phyloP scores from a whole-genome alignment of 2,888 invertebrate species.

The Elysia crispata region DNA sequence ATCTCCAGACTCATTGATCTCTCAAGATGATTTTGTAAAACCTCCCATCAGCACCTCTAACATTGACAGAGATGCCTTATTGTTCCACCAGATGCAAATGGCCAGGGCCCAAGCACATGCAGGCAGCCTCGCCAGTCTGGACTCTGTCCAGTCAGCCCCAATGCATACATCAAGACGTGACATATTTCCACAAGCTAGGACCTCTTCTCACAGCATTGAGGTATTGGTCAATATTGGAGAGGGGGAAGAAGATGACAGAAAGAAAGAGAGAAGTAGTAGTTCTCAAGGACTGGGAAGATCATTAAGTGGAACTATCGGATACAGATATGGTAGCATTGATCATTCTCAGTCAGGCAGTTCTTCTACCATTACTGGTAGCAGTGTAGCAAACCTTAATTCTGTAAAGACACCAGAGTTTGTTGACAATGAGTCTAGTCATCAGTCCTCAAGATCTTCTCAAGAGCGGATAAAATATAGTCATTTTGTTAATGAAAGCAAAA shows the following conservation, averaged over 20 bases:
- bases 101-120: constrained; percentile 63
- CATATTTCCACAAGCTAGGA: constrained; percentile 51
- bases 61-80: constrained; percentile 70
- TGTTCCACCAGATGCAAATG: constrained; percentile 73
- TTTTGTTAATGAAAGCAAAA: constrained; percentile 17
- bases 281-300: constrained; percentile 25
- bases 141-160: constrained; percentile 69
- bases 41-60: constrained; percentile 56
- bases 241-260: not conserved
- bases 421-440: not conserved
- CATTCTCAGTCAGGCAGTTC: not conserved
- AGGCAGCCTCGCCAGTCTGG: constrained; percentile 66
- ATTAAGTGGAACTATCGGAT: constrained; percentile 17
- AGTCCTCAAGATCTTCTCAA: constrained; percentile 4
- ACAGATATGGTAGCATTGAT: not conserved
- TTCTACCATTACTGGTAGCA: constrained; percentile 2
- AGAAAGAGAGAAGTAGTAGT: too few species aligned
- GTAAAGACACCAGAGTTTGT: constrained; percentile 17
- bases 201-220: constrained; percentile 71
- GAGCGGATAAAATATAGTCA: not conserved
- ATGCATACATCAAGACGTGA: constrained; percentile 61
- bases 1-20: constrained; percentile 53
- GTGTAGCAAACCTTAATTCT: not conserved
- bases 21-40: constrained; percentile 57
- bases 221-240: constrained; percentile 61